Evolutionary conservation across 1,140 invertebrate genomes (phyloP), one percentile per base, ranked within the genome.

Genomic region (Lepidurus arcticus): DNA sequence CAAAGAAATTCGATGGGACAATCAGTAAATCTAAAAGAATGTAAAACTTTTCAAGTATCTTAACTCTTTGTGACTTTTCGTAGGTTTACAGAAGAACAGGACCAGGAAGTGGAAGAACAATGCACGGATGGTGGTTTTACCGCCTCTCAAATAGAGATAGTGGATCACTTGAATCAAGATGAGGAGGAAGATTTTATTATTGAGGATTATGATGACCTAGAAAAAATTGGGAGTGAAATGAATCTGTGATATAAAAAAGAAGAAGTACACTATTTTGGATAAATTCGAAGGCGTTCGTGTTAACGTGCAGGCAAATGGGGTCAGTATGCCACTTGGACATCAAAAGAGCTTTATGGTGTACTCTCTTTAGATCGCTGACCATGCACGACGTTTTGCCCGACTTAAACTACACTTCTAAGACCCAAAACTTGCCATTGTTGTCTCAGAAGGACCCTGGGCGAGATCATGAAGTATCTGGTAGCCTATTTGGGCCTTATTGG

Each of bases 151-250:
- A 16, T 16, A 65, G 13, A 65, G 7, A 65, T 65, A 21, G 53
- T 65, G 53, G 53, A 65, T 7, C 53, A 13, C 6, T 13, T 65
- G 8, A 65, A 65, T 65, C n/a, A 65, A 65, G 53, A 65, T n/a
- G 53, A 65, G 53, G 47, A 47, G 9, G 45, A 65, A 65, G 53
- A 65, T 11, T 65, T 7, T 65, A 16, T 65, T n/a, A 65, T 65
- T n/a, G 53, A 65, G 21, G 53, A 65, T 16, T 65, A 65, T 21
- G 53, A 65, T 65, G 53, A 65, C 53, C 53, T 65, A 65, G 53
- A 65, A 65, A 16, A 65, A 65, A 65, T 65, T 13, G 53, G 53
- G 7, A 11, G 53, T 9, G 3, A 21, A 13, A 16, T n/a, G 21
- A 65, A n/a, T 65, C 21, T 16, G 8, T 11, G 21, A 65, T 65